These are phyloP conservation scores for Tribolium madens DNA, from an alignment of 1,140 invertebrate genomes.

Conservation along the genomic window DNA sequence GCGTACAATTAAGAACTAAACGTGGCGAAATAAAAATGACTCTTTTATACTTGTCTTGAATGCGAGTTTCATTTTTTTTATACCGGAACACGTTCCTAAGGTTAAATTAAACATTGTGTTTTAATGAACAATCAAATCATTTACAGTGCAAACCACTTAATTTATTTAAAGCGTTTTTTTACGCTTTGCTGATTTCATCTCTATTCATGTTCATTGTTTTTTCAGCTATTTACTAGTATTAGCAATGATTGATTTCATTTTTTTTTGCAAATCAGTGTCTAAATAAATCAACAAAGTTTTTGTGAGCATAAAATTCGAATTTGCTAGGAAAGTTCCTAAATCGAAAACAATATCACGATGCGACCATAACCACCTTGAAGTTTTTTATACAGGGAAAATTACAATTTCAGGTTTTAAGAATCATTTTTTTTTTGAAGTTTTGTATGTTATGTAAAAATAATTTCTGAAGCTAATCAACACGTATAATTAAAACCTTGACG, in stretches of 20 bases:
- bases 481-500: not conserved
- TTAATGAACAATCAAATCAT: not conserved
- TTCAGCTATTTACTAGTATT: no score
- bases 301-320: not conserved
- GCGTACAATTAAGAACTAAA: not conserved
- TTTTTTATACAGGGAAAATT: not conserved
- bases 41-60: not conserved
- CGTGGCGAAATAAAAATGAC: not conserved
- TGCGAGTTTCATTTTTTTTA: not conserved
- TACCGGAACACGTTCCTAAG: not conserved
- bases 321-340: not conserved
- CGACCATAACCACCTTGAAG: not conserved
- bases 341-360: not conserved
- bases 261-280: not conserved
- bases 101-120: not conserved
- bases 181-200: not conserved
- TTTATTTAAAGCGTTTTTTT: not conserved
- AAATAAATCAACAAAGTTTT: not conserved
- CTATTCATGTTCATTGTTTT: not conserved
- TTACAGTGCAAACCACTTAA: not conserved
- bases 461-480: not conserved
- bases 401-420: not conserved
- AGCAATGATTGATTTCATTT: no score
- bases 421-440: not conserved
- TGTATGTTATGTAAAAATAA: not conserved